Conservation (phyloP, 2,797 vertebrate genomes). For the Tenualosa ilisha region DNA sequence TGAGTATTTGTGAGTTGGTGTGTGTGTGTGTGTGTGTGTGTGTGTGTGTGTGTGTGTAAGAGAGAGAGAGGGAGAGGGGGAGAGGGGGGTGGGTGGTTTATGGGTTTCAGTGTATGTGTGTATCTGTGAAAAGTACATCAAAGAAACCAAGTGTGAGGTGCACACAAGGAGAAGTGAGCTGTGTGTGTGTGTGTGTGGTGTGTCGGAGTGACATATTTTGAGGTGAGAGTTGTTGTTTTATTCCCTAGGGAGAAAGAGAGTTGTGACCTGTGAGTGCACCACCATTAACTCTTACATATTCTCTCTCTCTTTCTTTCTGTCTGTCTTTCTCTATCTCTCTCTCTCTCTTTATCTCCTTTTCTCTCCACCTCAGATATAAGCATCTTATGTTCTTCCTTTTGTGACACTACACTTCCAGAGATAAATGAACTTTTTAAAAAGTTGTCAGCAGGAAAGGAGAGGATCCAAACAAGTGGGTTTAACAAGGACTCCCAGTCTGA, state of each 20-base stretch:
- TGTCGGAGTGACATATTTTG: slow-evolving; percentile 49
- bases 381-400: not conserved
- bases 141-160: not conserved
- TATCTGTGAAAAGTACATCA: slow-evolving; percentile 14
- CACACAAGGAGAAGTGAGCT: slow-evolving; percentile 57
- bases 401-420: not conserved
- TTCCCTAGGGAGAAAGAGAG: slow-evolving; percentile 30
- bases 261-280: slow-evolving; percentile 35
- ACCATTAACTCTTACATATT: not conserved
- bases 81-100: slow-evolving; percentile 50
- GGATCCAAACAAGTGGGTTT: slow-evolving; percentile 5
- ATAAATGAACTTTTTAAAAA: not conserved
- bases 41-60: slow-evolving; percentile 42
- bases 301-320: not conserved
- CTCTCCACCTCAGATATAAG: not conserved
- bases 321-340: not conserved
- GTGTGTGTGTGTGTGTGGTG: slow-evolving; percentile 41
- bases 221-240: slow-evolving; percentile 47
- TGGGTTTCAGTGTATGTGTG: slow-evolving; percentile 59
- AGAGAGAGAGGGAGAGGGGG: too few relatives aligned
- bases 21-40: slow-evolving; percentile 32
- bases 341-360: not conserved
- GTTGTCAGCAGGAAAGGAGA: not conserved
- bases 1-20: slow-evolving; percentile 75
- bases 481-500: not conserved